Evolutionary conservation across 64 coral and sea anemone species (phyloP).

Genomic region (Actinia equina): DNA sequence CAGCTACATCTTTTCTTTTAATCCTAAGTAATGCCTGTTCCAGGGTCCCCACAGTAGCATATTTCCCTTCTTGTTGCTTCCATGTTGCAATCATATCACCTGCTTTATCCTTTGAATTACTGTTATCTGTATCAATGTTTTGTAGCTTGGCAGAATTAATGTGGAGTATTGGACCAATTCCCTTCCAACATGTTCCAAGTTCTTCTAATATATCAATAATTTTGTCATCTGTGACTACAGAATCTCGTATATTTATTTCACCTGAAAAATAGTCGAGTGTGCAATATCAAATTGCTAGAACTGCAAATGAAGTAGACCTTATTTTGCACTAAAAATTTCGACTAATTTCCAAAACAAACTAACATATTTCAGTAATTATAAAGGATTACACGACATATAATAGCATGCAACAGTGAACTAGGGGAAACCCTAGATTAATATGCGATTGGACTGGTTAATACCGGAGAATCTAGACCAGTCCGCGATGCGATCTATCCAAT

Average conservation of each 20-base stretch:
- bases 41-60: constrained; percentile 17
- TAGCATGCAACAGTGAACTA: no score
- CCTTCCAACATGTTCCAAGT: constrained; percentile 2
- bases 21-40: constrained; percentile 2
- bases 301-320: no score
- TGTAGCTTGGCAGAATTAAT: background rate
- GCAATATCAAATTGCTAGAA: background rate
- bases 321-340: no score
- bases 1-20: constrained; percentile 22
- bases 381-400: no score
- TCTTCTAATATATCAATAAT: constrained; percentile 11
- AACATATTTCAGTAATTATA: no score
- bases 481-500: no score
- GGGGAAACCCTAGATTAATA: no score
- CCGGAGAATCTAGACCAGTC: no score
- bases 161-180: background rate
- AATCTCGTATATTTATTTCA: background rate
- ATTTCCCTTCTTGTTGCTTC: constrained; percentile 11
- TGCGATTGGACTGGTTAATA: no score
- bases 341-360: no score
- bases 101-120: background rate
- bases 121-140: constrained; percentile 16
- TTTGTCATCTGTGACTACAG: background rate
- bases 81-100: background rate
- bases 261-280: background rate